Base-by-base conservation (phyloP, 2,113 vertebrate genomes). In the Agelaius phoeniceus region DNA sequence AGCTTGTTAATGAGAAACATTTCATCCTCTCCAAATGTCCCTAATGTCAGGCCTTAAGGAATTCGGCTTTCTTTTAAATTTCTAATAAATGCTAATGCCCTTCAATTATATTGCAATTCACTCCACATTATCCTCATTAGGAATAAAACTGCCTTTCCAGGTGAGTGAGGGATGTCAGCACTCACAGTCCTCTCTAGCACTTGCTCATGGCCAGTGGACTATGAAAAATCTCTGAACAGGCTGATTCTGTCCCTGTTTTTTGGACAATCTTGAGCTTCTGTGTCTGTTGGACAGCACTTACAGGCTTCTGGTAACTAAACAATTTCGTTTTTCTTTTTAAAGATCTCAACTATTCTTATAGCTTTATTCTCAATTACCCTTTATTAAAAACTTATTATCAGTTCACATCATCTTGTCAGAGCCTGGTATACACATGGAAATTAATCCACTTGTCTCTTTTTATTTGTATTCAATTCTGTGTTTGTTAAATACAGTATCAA, bases 311-410 rank as follows among this genome's bases (percentile, higher is more conserved):
- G 44, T 15, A 66, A 71, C 54, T 22, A 46, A 89, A 76, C 9
- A 49, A 31, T 20, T 84, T 52, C 4, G 14, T 66, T 74, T 87
- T 1, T 7, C 83, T 35, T 12, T 1, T 7, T 22, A 21, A 62
- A 65, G 15, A 73, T 30, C 10, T 18, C n/a, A 63, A 66, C 33
- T 49, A 95, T 77, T 94, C 41, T 84, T 39, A 69, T 4, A 48
- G n/a, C 48, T 91, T 87, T 62, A 84, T 58, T 94, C n/a, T 21
- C 43, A 69, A 80, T 69, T 86, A 82, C 86, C 63, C 83, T 96
- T 95, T 77, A 86, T 44, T 76, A 49, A 57, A 94, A 96, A 31
- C 79, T 87, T 86, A 78, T 16, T 30, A 67, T 54, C 48, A 79
- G 39, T 90, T 89, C 80, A 44, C 30, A 66, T n/a, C 43, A 66